A percentile compares a stretch with the other conserved stretches of the same genome.
Conservation (phyloP, 2,797 vertebrate species). For the Pseudotriccus pelzelni region DNA sequence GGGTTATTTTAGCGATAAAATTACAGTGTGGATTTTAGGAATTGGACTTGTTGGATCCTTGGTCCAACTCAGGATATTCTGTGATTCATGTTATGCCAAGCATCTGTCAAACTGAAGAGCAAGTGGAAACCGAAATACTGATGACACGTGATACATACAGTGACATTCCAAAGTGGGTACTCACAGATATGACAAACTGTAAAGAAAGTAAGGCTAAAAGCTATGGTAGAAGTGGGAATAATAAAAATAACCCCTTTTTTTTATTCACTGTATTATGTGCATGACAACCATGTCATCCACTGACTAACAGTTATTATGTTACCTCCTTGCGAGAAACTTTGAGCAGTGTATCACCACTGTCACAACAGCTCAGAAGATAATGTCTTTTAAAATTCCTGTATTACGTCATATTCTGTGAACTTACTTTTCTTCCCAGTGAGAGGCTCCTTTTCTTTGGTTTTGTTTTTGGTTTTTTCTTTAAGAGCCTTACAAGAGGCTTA, state of each 20-base stretch:
- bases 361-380: neutral
- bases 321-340: neutral
- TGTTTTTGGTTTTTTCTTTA: neutral
- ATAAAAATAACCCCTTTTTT: neutral
- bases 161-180: neutral
- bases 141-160: neutral
- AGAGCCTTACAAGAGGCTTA: neutral
- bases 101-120: neutral
- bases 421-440: neutral
- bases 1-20: neutral
- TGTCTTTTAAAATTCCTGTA: neutral
- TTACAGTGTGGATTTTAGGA: neutral
- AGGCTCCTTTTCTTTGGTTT: neutral
- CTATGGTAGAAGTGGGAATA: neutral
- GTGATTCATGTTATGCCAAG: neutral
- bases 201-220: neutral
- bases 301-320: neutral
- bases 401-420: neutral
- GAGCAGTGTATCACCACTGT: neutral
- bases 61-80: neutral
- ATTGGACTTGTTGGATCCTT: rapidly evolving
- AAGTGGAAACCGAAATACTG: neutral
- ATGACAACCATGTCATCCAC: neutral
- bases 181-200: neutral
- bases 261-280: neutral